A percentile compares a stretch with the other conserved stretches of the same genome.
These are phyloP conservation scores for Acipenser transmontanus DNA, from an alignment of 2,797 vertebrate genomes.

Conservation along the genomic window DNA sequence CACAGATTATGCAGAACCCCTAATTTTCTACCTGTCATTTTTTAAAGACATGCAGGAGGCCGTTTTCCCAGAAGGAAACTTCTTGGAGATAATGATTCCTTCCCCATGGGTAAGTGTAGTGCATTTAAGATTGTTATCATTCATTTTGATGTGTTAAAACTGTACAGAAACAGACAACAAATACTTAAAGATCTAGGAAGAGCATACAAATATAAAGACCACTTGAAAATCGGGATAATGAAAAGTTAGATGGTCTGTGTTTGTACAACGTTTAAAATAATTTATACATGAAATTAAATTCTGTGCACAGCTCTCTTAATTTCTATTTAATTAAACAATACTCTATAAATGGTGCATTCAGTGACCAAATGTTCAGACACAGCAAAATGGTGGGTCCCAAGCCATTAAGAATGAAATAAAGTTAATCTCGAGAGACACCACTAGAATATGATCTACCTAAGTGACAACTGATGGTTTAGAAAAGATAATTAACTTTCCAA, in stretches of 20 bases:
- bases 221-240: constrained; percentile 80
- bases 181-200: constrained; percentile 23
- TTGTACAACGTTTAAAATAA: constrained; percentile 81
- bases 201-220: constrained; percentile 64
- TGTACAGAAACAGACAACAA: constrained; percentile 37
- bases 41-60: background rate
- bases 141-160: constrained; percentile 28
- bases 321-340: constrained; percentile 95
- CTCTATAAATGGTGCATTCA: constrained; percentile 83
- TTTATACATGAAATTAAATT: constrained; percentile 86
- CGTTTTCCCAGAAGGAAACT: too few relatives aligned
- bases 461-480: constrained; percentile 92
- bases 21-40: background rate
- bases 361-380: constrained; percentile 84
- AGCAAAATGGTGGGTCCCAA: constrained; percentile 75
- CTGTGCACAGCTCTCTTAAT: constrained; percentile 85
- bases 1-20: constrained; percentile 8
- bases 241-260: constrained; percentile 86
- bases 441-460: constrained; percentile 77
- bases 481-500: constrained; percentile 98
- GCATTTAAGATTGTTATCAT: constrained; percentile 48
- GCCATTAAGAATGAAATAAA: constrained; percentile 77
- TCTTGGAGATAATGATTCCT: background rate
- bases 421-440: constrained; percentile 66
- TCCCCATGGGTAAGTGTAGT: constrained; percentile 17